Conservation (phyloP, 2,797 vertebrate genomes). For the Melanotaenia trifasciata region DNA sequence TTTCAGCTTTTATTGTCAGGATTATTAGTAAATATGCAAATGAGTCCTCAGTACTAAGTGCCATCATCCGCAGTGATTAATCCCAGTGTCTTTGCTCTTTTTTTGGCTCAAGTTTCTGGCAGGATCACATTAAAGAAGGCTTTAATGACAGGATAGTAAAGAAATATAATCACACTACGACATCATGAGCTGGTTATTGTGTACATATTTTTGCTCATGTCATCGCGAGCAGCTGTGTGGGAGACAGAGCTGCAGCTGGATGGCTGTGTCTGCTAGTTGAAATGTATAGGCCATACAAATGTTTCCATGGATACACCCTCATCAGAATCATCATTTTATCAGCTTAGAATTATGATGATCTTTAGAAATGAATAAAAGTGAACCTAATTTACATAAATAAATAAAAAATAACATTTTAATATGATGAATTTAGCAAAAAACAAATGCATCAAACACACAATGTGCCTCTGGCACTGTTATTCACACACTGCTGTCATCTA, state of each 20-base stretch:
- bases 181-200: slow-evolving; percentile 35
- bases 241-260: slow-evolving; percentile 19
- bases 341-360: background rate
- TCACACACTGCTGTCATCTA: background rate
- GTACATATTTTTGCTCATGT: slow-evolving; percentile 43
- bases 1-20: slow-evolving; percentile 48
- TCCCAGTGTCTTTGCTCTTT: slow-evolving; percentile 60
- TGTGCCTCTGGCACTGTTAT: background rate
- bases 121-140: slow-evolving; percentile 64
- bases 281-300: slow-evolving; percentile 20
- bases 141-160: slow-evolving; percentile 75
- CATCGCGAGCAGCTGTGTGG: slow-evolving; percentile 16
- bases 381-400: background rate
- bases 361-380: background rate
- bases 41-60: slow-evolving; percentile 55
- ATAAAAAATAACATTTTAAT: background rate
- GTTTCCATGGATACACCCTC: slow-evolving; percentile 15
- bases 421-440: background rate
- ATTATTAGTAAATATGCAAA: slow-evolving; percentile 80
- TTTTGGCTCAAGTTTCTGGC: slow-evolving; percentile 39
- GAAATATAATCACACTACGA: slow-evolving; percentile 68
- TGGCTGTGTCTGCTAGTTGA: slow-evolving; percentile 25
- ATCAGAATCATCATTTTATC: background rate
- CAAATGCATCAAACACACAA: background rate
- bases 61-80: slow-evolving; percentile 71